phyloP scores from a whole-genome alignment of 2,888 invertebrate genomes.

The Idaea biselata region DNA sequence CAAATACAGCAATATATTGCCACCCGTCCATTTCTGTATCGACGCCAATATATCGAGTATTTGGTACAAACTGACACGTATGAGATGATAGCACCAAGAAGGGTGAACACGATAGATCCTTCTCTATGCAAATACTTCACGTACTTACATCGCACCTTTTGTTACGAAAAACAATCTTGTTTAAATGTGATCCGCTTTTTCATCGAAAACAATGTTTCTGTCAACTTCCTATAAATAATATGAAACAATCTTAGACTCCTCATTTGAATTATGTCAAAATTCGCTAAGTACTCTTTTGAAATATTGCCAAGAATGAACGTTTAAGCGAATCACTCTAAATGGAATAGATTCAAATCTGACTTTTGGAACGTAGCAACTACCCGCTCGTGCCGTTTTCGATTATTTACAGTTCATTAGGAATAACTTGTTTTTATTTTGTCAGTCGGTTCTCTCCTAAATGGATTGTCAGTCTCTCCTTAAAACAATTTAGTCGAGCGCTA shows the following conservation, averaged over 20 bases:
- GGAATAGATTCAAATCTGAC: constrained; percentile 42
- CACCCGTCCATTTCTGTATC: constrained; percentile 43
- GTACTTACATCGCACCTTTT: constrained; percentile 15
- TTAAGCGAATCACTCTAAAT: constrained; percentile 37
- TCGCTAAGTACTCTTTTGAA: constrained; percentile 64
- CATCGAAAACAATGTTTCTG: background rate
- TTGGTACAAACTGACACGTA: constrained; percentile 29
- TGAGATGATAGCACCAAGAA: constrained; percentile 25
- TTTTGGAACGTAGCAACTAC: constrained; percentile 34
- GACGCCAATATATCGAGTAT: constrained; percentile 28
- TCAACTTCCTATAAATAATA: background rate
- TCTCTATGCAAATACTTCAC: constrained; percentile 28
- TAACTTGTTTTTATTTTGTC: constrained; percentile 51
- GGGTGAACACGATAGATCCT: constrained; percentile 24
- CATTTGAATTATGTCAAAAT: constrained; percentile 29
- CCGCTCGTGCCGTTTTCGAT: constrained; percentile 40
- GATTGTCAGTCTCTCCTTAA: constrained; percentile 55
- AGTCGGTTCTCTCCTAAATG: constrained; percentile 54
- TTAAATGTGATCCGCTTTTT: constrained; percentile 13
- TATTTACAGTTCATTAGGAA: constrained; percentile 62
- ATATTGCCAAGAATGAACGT: constrained; percentile 53
- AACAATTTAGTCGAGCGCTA: constrained; percentile 59
- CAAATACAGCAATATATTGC: constrained; percentile 52
- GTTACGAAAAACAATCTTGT: constrained; percentile 25
- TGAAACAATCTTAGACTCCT: constrained; percentile 21